Conservation (phyloP, 2,113 vertebrate genomes). For the Hylia prasina region DNA sequence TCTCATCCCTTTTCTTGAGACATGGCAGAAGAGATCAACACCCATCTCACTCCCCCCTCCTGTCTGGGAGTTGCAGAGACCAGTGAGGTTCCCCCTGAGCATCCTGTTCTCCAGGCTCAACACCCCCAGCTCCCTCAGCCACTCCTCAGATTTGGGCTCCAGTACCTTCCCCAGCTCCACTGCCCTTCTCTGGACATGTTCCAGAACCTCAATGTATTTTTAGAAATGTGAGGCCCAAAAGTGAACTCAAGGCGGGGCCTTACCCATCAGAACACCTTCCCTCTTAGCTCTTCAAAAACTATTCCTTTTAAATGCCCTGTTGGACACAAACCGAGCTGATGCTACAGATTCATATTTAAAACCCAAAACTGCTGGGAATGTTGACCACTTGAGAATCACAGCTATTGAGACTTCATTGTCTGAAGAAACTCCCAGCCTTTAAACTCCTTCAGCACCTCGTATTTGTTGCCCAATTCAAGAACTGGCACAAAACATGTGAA, state of each 20-base stretch:
- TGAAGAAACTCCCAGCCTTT: background rate
- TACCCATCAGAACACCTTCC: background rate
- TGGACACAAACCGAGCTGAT: background rate
- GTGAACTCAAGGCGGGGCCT: background rate
- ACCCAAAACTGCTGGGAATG: background rate
- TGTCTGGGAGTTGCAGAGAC: background rate
- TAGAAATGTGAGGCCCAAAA: background rate
- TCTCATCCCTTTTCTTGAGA: background rate
- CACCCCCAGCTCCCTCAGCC: background rate
- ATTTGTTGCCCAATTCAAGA: background rate
- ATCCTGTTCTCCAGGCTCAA: background rate
- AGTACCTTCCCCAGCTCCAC: background rate
- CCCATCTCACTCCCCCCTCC: background rate
- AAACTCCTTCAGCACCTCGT: background rate
- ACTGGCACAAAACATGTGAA: background rate
- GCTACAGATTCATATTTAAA: background rate
- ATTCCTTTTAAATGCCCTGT: background rate
- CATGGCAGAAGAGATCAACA: background rate
- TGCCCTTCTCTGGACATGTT: rapidly evolving
- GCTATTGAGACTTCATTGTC: background rate
- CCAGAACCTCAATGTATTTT: background rate
- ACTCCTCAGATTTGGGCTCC: background rate
- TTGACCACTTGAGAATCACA: background rate
- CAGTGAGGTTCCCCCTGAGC: background rate
- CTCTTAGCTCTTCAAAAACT: background rate